These are phyloP conservation scores for Andrena bicolor DNA, from an alignment of 2,888 invertebrate genomes.

Conservation along the genomic window DNA sequence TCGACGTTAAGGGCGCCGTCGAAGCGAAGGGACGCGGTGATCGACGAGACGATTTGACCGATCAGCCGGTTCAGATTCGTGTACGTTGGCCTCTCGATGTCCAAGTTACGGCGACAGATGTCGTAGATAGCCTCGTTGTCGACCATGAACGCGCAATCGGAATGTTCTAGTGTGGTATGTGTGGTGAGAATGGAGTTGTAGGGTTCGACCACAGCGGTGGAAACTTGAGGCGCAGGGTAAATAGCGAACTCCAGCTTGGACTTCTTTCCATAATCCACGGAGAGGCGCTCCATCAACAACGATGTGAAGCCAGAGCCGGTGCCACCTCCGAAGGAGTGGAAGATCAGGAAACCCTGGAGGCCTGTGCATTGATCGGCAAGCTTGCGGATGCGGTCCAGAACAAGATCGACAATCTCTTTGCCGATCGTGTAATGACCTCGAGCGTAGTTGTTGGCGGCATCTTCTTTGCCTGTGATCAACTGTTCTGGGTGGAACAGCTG, in stretches of 20 bases:
- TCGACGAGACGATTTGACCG: slow-evolving; percentile 97
- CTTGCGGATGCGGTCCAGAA: slow-evolving; percentile 94
- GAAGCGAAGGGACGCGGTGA: slow-evolving; percentile 96
- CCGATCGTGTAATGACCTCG: slow-evolving; percentile 99
- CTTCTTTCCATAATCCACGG: slow-evolving; percentile 98
- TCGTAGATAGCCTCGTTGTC: slow-evolving; percentile 96
- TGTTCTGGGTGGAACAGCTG: slow-evolving; percentile 99
- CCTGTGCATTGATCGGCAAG: slow-evolving; percentile 97
- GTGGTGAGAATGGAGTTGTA: slow-evolving; percentile 99
- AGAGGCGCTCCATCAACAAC: slow-evolving; percentile 97
- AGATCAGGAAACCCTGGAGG: slow-evolving; percentile 96
- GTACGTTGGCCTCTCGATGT: slow-evolving; percentile 98
- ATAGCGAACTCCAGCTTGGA: slow-evolving; percentile 95
- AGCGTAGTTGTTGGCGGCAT: slow-evolving; percentile 99
- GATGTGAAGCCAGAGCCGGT: slow-evolving; percentile 98
- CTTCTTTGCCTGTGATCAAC: slow-evolving; percentile 98
- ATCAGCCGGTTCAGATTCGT: slow-evolving; percentile 98
- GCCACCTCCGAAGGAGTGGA: slow-evolving; percentile 97
- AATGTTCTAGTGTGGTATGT: slow-evolving; percentile 97
- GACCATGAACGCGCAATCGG: slow-evolving; percentile 96
- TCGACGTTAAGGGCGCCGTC: slow-evolving; percentile 96
- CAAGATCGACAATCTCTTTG: slow-evolving; percentile 96
- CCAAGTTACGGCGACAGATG: slow-evolving; percentile 97
- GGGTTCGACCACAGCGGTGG: slow-evolving; percentile 96
- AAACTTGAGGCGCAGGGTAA: slow-evolving; percentile 98